Evolutionary conservation across 2,113 vertebrate species (phyloP).

Genomic region (Sakesphorus luctuosus): DNA sequence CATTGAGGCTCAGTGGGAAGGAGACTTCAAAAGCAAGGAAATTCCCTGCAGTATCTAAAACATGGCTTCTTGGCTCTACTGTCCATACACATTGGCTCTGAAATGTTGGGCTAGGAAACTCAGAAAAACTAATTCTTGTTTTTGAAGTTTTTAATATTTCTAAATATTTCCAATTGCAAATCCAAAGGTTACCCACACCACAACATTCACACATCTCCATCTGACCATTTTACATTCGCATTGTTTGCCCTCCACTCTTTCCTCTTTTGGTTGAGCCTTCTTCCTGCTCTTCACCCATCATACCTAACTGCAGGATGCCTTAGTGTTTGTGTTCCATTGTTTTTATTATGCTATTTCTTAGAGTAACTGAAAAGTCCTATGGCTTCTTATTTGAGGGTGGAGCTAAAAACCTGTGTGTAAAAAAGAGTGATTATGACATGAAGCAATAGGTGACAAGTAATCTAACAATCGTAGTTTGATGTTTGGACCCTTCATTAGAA

Average conservation of each 20-base stretch:
- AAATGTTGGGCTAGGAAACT: neutral
- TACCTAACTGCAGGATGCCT: neutral
- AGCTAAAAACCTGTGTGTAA: neutral
- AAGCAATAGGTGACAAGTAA: neutral
- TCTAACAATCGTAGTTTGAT: neutral
- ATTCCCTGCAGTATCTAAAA: neutral
- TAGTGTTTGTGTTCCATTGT: neutral
- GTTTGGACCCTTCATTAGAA: neutral
- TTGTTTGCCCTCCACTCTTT: neutral
- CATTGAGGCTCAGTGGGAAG: neutral
- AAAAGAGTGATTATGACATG: neutral
- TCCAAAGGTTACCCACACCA: neutral
- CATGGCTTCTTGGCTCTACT: neutral
- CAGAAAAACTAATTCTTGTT: neutral
- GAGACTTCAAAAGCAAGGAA: neutral
- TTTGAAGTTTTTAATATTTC: neutral
- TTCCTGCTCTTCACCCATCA: neutral
- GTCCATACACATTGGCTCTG: neutral
- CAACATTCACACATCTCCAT: neutral
- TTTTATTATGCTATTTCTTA: neutral
- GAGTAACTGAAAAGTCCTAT: neutral
- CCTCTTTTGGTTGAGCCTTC: neutral
- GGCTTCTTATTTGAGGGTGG: neutral
- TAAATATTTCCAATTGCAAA: neutral
- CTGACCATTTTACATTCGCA: neutral